Base-by-base conservation (phyloP, 2,888 invertebrate genomes). In the Notocelia uddmanniana region DNA sequence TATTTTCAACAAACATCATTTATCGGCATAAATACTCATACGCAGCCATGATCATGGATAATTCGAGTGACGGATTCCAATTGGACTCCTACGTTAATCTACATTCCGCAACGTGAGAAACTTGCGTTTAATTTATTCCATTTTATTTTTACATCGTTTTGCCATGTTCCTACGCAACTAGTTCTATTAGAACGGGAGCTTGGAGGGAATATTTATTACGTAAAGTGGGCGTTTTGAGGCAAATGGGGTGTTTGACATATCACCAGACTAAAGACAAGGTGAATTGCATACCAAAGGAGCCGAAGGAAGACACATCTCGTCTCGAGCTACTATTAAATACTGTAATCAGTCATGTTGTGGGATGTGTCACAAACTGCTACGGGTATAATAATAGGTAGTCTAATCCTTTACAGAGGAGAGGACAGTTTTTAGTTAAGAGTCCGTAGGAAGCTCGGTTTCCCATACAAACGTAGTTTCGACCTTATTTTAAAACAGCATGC, bases 121-220 rank as follows among this genome's bases (percentile, higher is more conserved):
- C 37, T 31, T n/a, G 19, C 11, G 59, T 50, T 26, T 66, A 54
- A 66, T 68, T 31, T 66, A 58, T 68, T 58, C 34, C 21, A 37
- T 58, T 58, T 48, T 68, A 64, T 37, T 63, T 63, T 52, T 52
- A 52, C 31, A 52, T n/a, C 52, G n/a, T 37, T 64, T 64, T 54
- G 19, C 64, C 31, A 19, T 64, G 34, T 5, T 37, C 34, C 34
- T 37, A 37, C 23, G 64, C 54, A 64, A 64, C 64, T 23, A 37
- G 64, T 64, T 52, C 50, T 52, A 23, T 64, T 37, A 64, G 37
- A 21, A 37, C 19, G 52, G 23, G 64, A 37, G 37, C n/a, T n/a
- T n/a, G n/a, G n/a, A n/a, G n/a, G 63, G 63, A 52, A 63, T 60
- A 60, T 64, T 64, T 64, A 64, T 64, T 52, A 37, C 64, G 37